Evolutionary conservation across 2,797 vertebrate genomes (phyloP), one percentile per base, ranked within the genome.

Genomic region (Tokudaia muenninki): DNA sequence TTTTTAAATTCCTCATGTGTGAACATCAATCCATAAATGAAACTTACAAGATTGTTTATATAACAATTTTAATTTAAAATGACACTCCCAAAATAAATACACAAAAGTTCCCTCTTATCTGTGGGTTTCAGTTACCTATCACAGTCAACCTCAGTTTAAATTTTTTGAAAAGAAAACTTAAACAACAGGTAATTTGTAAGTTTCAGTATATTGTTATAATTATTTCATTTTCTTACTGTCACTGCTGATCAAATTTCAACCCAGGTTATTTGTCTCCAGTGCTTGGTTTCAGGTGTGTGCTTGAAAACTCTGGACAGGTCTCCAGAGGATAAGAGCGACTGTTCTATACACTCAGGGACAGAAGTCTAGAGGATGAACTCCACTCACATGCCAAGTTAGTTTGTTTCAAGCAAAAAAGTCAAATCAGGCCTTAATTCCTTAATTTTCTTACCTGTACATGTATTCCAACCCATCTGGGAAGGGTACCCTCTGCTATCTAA

Each of bases 371-470:
- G 90, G 57, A 74, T 65, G 34, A 87, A 74, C 26, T 44, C 78
- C n/a, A 72, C 7, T 67, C 57, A 26, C 70, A 47, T 52, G 5
- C 26, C 37, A 63, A 44, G 37, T 37, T 26, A 22, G 84, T 55
- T n/a, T 94, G 55, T 87, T 90, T 87, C 26, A 87, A 74, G 61
- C 70, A 90, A 95, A 92, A 92, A 87, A 63, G 59, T 78, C 31
- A 89, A 65, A 44, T 21, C 24, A n/a, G 24, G 80, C 55, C 41
- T 67, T 67, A 72, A 63, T 77, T 59, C 79, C 50, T 52, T 10
- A 52, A 52, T 52, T 31, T 67, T 81, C 55, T 19, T 14, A 37
- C 90, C 37, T 55, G 7, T 44, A 82, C 87, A 57, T 55, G 37
- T 14, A 70, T 17, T 86, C 59, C 77, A 74, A 52, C 22, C n/a